A percentile compares a stretch with the other conserved stretches of the same genome.
Conservation (phyloP, 2,797 vertebrate species). For the Typhlichthys eigenmanni region DNA sequence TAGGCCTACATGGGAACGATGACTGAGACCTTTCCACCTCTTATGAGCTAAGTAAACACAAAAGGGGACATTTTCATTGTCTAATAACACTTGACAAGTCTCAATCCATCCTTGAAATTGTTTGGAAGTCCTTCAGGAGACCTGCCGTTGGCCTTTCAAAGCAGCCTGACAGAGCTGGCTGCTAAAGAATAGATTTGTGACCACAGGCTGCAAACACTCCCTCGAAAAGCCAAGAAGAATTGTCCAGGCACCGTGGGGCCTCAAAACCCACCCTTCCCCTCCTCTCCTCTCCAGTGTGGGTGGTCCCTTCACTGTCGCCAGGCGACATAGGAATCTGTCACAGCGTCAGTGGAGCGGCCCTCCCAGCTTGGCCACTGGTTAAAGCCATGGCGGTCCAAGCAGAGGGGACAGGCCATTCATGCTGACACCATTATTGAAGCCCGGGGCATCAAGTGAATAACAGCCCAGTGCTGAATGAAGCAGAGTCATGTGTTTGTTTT, state of each 20-base stretch:
- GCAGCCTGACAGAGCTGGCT: slow-evolving; percentile 14
- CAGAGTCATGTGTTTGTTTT: slow-evolving; percentile 50
- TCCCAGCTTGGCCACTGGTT: slow-evolving; percentile 41
- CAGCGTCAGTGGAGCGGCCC: slow-evolving; percentile 23
- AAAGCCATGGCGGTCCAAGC: slow-evolving; percentile 36
- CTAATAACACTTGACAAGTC: slow-evolving; percentile 56
- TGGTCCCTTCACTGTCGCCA: slow-evolving; percentile 62
- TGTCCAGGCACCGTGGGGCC: slow-evolving; percentile 23
- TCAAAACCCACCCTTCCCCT: not conserved
- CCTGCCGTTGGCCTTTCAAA: slow-evolving; percentile 15
- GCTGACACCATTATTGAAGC: slow-evolving; percentile 52
- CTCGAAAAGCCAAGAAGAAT: slow-evolving; percentile 50
- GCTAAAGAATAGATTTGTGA: slow-evolving; percentile 43
- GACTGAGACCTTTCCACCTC: slow-evolving; percentile 5
- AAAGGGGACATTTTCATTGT: slow-evolving; percentile 41
- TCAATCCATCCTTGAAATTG: slow-evolving; percentile 60
- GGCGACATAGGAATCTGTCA: slow-evolving; percentile 54
- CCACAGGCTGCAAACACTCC: slow-evolving; percentile 34
- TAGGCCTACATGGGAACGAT: not conserved
- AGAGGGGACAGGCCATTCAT: slow-evolving; percentile 40
- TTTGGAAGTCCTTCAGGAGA: slow-evolving; percentile 63
- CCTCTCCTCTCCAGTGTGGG: slow-evolving; percentile 40
- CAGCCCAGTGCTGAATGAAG: slow-evolving; percentile 18
- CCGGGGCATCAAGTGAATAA: slow-evolving; percentile 57
- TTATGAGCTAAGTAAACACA: slow-evolving; percentile 31